These are phyloP conservation scores for Grallaria varia DNA, from an alignment of 2,113 vertebrate species.

Conservation along the genomic window DNA sequence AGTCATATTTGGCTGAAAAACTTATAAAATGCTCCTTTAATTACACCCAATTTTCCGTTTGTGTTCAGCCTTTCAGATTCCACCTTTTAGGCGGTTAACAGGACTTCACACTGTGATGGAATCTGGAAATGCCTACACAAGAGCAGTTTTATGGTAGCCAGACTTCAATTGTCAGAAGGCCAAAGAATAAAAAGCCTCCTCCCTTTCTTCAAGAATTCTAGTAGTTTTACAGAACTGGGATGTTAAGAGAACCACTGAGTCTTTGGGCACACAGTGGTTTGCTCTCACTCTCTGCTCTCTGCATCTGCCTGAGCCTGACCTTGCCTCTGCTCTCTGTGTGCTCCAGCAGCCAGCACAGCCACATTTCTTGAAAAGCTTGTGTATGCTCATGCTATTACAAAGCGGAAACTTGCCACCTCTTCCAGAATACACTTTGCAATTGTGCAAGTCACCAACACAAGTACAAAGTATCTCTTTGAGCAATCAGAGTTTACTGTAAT, in stretches of 20 bases:
- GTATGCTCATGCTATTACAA: neutral
- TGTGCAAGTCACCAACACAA: slow-evolving; percentile 8
- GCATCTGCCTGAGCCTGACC: neutral
- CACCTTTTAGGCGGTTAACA: neutral
- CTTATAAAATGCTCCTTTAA: neutral
- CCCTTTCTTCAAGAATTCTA: neutral
- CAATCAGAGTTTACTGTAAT: neutral
- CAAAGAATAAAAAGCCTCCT: neutral
- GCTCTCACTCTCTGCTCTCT: neutral
- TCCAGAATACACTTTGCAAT: neutral
- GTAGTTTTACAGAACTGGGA: neutral
- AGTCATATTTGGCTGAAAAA: neutral
- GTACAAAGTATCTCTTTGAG: neutral
- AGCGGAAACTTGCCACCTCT: neutral
- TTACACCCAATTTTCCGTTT: neutral
- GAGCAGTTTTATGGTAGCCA: neutral
- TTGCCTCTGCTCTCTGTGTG: neutral
- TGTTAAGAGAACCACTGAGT: neutral
- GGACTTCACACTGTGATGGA: neutral
- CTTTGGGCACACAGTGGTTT: neutral
- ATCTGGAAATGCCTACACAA: neutral
- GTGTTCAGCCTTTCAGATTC: neutral
- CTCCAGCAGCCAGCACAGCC: neutral
- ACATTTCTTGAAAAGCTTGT: neutral
- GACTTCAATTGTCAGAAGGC: neutral